phyloP scores from a whole-genome alignment of 2,113 vertebrate species.

The Felis chaus region DNA sequence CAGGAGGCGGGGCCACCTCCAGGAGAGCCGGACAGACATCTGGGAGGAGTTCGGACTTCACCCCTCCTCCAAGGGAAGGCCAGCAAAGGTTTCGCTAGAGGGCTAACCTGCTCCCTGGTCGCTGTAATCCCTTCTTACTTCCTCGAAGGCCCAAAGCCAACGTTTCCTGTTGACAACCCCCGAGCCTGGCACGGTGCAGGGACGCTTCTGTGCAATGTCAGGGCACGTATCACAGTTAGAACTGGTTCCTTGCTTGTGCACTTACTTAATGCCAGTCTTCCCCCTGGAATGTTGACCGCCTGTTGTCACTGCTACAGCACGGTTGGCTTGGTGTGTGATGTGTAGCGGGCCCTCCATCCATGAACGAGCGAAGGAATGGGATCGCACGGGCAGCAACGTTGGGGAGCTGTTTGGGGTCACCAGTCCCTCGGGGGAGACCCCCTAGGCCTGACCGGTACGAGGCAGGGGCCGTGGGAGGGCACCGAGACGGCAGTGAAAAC shows the following conservation, averaged over 20 bases:
- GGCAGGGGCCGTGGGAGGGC: accelerated
- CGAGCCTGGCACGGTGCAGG: accelerated
- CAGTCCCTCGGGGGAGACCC: background rate
- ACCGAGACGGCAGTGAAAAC: accelerated
- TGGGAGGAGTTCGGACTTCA: accelerated
- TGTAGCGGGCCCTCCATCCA: accelerated
- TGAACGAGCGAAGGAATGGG: background rate
- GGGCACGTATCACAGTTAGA: accelerated
- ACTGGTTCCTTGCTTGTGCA: accelerated
- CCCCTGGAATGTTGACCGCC: accelerated
- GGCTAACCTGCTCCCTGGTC: background rate
- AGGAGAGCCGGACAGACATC: background rate
- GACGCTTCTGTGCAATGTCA: accelerated
- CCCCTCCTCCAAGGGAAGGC: background rate
- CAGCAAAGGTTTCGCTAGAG: background rate
- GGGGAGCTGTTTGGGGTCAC: accelerated
- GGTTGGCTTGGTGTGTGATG: accelerated
- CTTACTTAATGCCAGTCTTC: accelerated
- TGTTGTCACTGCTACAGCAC: too few relatives aligned
- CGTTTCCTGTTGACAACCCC: accelerated
- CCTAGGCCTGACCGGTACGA: background rate
- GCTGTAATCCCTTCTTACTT: accelerated
- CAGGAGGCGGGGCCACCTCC: accelerated
- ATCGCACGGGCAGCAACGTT: accelerated
- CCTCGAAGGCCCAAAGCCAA: accelerated